Percentiles rank a stretch among this genome's conserved stretches.
These are phyloP conservation scores for Poecile montanus DNA, from an alignment of 2,797 vertebrate species.

Conservation along the genomic window DNA sequence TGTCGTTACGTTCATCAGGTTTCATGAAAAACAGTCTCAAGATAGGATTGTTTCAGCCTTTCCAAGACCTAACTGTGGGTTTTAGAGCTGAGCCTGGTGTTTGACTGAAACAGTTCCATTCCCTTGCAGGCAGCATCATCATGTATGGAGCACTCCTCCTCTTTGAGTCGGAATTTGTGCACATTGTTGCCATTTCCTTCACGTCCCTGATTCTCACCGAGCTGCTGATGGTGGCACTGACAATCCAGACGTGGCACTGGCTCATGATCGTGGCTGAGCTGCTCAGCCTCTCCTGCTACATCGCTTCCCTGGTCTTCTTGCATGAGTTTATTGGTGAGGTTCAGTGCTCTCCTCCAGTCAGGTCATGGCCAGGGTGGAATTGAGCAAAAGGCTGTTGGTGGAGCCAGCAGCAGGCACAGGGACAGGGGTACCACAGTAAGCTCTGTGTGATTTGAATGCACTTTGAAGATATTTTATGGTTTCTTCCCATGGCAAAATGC, in stretches of 20 bases:
- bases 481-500: not conserved
- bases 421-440: not conserved
- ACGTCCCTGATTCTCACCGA: slow-evolving; percentile 97
- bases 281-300: slow-evolving; percentile 93
- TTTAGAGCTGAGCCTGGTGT: not conserved
- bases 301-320: slow-evolving; percentile 95
- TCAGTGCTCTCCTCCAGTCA: not conserved
- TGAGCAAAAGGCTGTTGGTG: not conserved
- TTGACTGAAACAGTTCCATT: not conserved
- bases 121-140: slow-evolving; percentile 91
- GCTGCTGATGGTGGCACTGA: slow-evolving; percentile 97
- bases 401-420: not conserved
- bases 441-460: not conserved
- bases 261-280: slow-evolving; percentile 97
- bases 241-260: slow-evolving; percentile 99
- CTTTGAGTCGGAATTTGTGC: slow-evolving; percentile 97
- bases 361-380: not conserved
- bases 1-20: not conserved
- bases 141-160: slow-evolving; percentile 97
- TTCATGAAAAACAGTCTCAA: slow-evolving; percentile 22
- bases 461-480: not conserved
- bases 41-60: slow-evolving; percentile 12
- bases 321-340: slow-evolving; percentile 94
- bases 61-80: not conserved
- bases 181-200: slow-evolving; percentile 98